Evolutionary conservation across 2,888 invertebrate genomes (phyloP).

Genomic region (Chrysolina oricalcia): DNA sequence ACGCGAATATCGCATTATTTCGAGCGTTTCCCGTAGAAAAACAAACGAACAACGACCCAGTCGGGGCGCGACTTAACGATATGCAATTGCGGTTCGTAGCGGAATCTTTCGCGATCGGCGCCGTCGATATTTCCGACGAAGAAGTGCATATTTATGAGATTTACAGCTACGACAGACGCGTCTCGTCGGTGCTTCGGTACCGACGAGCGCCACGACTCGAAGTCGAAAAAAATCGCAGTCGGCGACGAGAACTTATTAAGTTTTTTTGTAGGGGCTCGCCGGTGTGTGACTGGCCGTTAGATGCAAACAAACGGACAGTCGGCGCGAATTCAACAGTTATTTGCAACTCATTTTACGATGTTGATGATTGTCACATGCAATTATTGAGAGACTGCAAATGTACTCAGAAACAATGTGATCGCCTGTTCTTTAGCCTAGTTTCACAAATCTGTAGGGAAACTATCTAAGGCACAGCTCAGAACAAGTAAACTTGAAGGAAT

Average conservation of each 20-base stretch:
- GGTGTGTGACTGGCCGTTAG: no score
- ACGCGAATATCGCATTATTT: background rate
- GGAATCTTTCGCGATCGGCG: conserved; percentile 15
- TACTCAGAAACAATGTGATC: no score
- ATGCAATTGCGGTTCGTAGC: conserved; percentile 3
- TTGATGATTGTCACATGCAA: no score
- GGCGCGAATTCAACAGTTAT: no score
- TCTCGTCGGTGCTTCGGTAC: background rate
- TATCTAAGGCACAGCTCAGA: no score
- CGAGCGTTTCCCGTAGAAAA: conserved; percentile 9
- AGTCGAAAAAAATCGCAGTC: background rate
- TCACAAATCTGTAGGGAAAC: no score
- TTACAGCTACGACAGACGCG: conserved; percentile 4
- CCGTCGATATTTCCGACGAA: conserved; percentile 14
- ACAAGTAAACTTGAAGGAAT: no score
- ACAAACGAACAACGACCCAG: background rate
- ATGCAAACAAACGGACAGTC: no score
- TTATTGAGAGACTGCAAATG: no score
- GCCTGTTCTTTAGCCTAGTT: no score
- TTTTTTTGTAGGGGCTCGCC: no score
- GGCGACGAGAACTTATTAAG: background rate
- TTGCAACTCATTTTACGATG: no score
- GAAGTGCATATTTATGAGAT: conserved; percentile 8
- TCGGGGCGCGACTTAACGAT: background rate
- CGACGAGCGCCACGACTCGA: background rate